Base-by-base conservation (phyloP, 2,113 vertebrate species). In the Carassius carassius region DNA sequence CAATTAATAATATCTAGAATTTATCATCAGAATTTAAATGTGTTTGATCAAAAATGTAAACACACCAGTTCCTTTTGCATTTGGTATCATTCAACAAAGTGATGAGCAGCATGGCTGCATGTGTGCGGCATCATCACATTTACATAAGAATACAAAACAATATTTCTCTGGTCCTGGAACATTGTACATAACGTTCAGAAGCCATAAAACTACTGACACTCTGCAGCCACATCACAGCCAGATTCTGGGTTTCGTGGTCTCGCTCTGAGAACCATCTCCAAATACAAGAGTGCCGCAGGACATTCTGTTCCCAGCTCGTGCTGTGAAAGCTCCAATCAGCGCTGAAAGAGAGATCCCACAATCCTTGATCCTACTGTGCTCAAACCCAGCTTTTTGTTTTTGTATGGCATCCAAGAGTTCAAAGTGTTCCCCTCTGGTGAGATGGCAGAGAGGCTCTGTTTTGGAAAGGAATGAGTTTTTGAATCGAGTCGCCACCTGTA, bases 261-360 rank as follows among this genome's bases (percentile, higher is more conserved):
- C 49, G 21, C 62, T 63, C 47, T 21, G 72, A 63, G 32, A 72
- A 77, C 16, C 79, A 72, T 88, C 63, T 84, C 75, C 83, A 87
- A 87, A 84, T 84, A 89, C 75, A 54, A 73, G 83, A 78, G 82
- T 87, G 86, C 70, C 88, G 70, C 62, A 88, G 90, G 79, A 92
- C 89, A 84, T 91, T 90, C 91, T 92, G 92, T 92, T 91, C 89
- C 84, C 58, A 23, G 11, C 72, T 81, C 78, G 44, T 79, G 49
- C 86, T 84, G 65, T 65, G 58, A 87, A 85, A 44, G 25, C 58
- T 83, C 82, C 73, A 78, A 86, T 87, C 86, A 78, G 70, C 9
- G 11, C 72, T 76, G 77, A 77, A 78, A 65, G 62, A 84, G 84
- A 86, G 82, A 84, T 70, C 84, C 75, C 78, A 82, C 75, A 70